phyloP scores from a whole-genome alignment of 1,140 invertebrate genomes.

The Calycopis cecrops region DNA sequence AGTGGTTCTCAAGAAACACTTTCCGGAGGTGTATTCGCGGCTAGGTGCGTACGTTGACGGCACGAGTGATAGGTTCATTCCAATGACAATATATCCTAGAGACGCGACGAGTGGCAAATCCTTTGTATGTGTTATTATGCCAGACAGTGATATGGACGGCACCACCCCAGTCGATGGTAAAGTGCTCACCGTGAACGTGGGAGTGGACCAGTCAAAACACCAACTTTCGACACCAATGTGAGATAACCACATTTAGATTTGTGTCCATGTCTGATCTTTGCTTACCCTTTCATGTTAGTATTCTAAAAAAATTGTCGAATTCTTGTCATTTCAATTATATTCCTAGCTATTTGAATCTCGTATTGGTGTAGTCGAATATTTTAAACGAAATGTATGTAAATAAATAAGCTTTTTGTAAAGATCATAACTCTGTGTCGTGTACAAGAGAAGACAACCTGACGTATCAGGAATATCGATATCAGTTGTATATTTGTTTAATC shows the following conservation, averaged over 20 bases:
- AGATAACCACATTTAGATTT: conserved; percentile 26
- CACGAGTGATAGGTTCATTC: conserved; percentile 87
- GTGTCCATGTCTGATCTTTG: conserved; percentile 21
- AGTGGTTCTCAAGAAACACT: conserved; percentile 86
- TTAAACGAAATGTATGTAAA: not conserved
- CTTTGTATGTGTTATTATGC: conserved; percentile 95
- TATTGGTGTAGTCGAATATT: conserved; percentile 3
- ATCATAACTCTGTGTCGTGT: not conserved
- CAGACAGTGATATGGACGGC: conserved; percentile 77
- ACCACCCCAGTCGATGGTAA: conserved; percentile 58
- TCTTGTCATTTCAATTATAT: conserved; percentile 3
- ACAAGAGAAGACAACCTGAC: not conserved
- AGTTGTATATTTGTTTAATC: not conserved
- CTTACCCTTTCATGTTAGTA: not conserved
- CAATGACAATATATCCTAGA: conserved; percentile 90
- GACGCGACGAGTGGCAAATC: conserved; percentile 86
- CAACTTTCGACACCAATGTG: conserved; percentile 73
- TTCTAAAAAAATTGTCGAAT: not conserved
- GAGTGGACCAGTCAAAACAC: conserved; percentile 60
- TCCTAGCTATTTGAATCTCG: not conserved
- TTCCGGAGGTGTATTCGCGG: conserved; percentile 89
- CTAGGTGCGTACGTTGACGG: conserved; percentile 89
- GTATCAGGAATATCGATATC: not conserved
- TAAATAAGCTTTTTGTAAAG: not conserved
- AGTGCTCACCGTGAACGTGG: conserved; percentile 63